A percentile compares a stretch with the other conserved stretches of the same genome.
phyloP scores from a whole-genome alignment of 2,888 invertebrate genomes.

The Catocala nupta region DNA sequence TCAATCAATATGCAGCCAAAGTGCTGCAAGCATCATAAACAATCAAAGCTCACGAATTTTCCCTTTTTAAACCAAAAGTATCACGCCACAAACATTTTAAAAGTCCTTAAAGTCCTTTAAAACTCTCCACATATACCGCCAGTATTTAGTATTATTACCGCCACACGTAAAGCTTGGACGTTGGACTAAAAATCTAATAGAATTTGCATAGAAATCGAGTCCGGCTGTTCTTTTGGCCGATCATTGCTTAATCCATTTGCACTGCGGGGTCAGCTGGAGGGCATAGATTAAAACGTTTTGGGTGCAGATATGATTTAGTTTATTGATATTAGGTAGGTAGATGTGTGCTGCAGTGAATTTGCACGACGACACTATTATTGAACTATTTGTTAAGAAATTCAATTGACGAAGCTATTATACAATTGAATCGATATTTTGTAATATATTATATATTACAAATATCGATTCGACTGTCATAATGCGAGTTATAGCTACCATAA shows the following conservation, averaged over 20 bases:
- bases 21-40: no score
- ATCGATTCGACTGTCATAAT: no score
- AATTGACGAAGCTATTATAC: no score
- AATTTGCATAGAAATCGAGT: slow-evolving; percentile 78
- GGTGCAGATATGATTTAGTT: slow-evolving; percentile 10
- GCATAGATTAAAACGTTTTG: slow-evolving; percentile 38
- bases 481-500: no score
- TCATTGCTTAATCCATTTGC: slow-evolving; percentile 78
- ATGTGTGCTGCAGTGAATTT: no score
- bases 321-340: no score
- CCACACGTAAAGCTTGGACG: slow-evolving; percentile 40
- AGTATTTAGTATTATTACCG: slow-evolving; percentile 22
- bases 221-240: slow-evolving; percentile 64
- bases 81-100: not conserved
- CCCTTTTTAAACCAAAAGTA: not conserved
- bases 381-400: no score
- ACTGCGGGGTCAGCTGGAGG: slow-evolving; percentile 44
- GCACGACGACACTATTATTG: no score
- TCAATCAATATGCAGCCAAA: no score
- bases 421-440: no score
- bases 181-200: slow-evolving; percentile 74
- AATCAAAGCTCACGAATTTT: not conserved
- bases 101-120: not conserved
- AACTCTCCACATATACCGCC: slow-evolving; percentile 3
- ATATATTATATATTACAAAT: no score